phyloP scores from a whole-genome alignment of 2,888 invertebrate genomes.

The Tridacna crocea region DNA sequence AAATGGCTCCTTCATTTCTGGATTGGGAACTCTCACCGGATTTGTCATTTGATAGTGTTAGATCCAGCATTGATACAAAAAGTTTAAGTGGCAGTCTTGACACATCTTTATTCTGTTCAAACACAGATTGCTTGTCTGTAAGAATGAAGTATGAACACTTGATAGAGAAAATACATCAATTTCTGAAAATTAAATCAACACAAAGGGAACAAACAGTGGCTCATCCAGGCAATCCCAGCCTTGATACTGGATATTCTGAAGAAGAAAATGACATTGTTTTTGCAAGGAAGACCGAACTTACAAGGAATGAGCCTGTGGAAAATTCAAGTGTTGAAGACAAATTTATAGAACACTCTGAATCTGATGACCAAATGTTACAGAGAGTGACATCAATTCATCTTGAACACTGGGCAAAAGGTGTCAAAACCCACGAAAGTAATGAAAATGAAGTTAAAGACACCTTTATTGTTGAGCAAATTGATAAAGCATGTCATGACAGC shows the following conservation, averaged over 20 bases:
- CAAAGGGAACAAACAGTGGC: neutral
- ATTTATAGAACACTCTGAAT: conserved; percentile 52
- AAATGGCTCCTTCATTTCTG: conserved; percentile 48
- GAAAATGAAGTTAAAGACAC: conserved; percentile 9
- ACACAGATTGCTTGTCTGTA: conserved; percentile 46
- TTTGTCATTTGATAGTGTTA: conserved; percentile 61
- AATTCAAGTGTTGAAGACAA: conserved; percentile 25
- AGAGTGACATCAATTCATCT: conserved; percentile 56
- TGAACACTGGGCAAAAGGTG: conserved; percentile 50
- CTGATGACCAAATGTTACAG: conserved; percentile 45
- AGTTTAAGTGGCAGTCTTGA: conserved; percentile 54
- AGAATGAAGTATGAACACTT: conserved; percentile 58
- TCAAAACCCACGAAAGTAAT: conserved; percentile 11
- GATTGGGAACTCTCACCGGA: conserved; percentile 65
- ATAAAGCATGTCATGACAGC: neutral
- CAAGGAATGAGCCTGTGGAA: neutral
- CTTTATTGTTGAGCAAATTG: conserved; percentile 30
- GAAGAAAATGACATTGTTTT: neutral
- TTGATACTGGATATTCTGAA: neutral
- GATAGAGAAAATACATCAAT: conserved; percentile 50
- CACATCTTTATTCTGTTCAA: conserved; percentile 40
- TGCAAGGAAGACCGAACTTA: neutral
- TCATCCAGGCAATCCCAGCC: neutral
- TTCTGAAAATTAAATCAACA: conserved; percentile 35
- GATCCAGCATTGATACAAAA: conserved; percentile 45